phyloP scores from a whole-genome alignment of 2,888 invertebrate genomes.

The Chaetogeoica ovagalla region DNA sequence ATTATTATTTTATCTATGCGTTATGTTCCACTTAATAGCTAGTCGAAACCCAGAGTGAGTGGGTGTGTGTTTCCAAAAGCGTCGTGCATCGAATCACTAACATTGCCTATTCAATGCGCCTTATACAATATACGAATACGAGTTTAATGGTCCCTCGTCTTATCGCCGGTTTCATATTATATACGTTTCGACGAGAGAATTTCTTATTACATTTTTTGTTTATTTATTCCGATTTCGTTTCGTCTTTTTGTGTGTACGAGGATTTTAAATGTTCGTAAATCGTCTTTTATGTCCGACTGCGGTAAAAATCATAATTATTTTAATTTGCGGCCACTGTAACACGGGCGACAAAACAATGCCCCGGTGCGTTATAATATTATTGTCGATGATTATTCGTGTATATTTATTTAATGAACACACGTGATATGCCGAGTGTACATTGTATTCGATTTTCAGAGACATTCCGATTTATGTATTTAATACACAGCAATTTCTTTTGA shows the following conservation, averaged over 20 bases:
- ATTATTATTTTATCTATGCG: constrained; percentile 7
- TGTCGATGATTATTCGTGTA: too few relatives aligned
- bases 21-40: constrained; percentile 24
- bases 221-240: not conserved
- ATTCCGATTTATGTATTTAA: constrained; percentile 10
- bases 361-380: too few relatives aligned
- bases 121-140: not conserved
- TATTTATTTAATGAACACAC: not conserved
- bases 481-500: constrained; percentile 5
- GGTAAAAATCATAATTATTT: not conserved
- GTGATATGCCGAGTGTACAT: too few relatives aligned
- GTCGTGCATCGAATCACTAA: constrained; percentile 34
- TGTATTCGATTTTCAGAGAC: not conserved
- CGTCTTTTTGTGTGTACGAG: not conserved
- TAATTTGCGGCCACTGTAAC: too few relatives aligned
- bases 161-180: not conserved
- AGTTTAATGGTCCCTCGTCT: constrained; percentile 22
- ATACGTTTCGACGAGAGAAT: not conserved
- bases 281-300: not conserved
- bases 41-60: not conserved
- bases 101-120: constrained; percentile 50
- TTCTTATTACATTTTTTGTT: not conserved
- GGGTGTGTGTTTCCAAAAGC: constrained; percentile 17
- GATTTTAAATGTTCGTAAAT: not conserved
- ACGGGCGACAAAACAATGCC: too few relatives aligned